Percentiles rank a stretch among this genome's conserved stretches.
Evolutionary conservation across 2,113 vertebrate genomes (phyloP).

Genomic region (Caranx ignobilis): DNA sequence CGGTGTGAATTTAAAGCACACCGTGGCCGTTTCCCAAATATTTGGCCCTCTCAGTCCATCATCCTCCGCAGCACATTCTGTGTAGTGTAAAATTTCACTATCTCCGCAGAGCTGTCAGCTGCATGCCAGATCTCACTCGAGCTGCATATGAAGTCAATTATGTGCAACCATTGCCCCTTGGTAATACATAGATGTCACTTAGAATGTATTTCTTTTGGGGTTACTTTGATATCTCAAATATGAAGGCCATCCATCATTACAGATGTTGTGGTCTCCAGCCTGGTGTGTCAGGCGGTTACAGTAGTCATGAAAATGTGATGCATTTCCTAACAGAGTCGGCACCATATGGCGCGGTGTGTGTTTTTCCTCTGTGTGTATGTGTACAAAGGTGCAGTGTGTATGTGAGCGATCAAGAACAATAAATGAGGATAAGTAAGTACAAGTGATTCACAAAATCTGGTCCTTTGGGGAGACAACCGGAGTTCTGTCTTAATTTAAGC

Average conservation of each 20-base stretch:
- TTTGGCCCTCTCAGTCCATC: slow-evolving; percentile 39
- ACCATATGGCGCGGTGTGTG: slow-evolving; percentile 23
- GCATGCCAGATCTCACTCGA: slow-evolving; percentile 64
- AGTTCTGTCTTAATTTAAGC: neutral
- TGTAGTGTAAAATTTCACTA: slow-evolving; percentile 52
- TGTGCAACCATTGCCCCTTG: slow-evolving; percentile 59
- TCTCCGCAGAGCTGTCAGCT: slow-evolving; percentile 68
- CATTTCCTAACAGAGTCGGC: slow-evolving; percentile 35
- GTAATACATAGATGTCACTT: slow-evolving; percentile 72
- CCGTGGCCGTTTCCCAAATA: slow-evolving; percentile 10
- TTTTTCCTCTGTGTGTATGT: slow-evolving; percentile 5
- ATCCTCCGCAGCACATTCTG: slow-evolving; percentile 31
- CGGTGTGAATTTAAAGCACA: slow-evolving; percentile 27
- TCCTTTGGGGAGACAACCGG: neutral
- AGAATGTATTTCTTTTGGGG: slow-evolving; percentile 69
- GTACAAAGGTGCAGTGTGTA: neutral
- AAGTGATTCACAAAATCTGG: neutral
- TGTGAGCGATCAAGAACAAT: neutral
- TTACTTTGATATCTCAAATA: slow-evolving; percentile 67
- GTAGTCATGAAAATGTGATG: slow-evolving; percentile 53
- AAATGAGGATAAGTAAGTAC: neutral
- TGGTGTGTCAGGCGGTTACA: slow-evolving; percentile 59
- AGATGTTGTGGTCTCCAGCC: slow-evolving; percentile 60
- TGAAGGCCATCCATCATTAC: slow-evolving; percentile 74
- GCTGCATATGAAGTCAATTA: slow-evolving; percentile 77